These are phyloP conservation scores for Jaculus jaculus DNA, from an alignment of 2,113 vertebrate species.

Conservation along the genomic window DNA sequence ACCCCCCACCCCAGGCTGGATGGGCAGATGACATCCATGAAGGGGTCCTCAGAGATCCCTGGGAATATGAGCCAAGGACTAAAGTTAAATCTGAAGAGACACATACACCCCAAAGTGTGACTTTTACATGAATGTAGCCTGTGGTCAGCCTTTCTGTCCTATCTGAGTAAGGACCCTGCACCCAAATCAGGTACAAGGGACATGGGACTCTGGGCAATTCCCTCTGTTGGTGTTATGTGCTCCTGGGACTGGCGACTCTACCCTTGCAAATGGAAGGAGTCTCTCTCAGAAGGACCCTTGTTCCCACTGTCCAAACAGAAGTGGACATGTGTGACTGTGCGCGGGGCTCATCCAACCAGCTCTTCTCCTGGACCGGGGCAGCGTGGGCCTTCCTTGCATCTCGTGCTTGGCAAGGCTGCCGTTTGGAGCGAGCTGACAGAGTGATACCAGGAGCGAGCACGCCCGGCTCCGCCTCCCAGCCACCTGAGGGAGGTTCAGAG, in stretches of 20 bases:
- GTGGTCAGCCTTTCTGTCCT: not conserved
- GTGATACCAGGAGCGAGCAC: conserved; percentile 8
- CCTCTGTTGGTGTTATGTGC: not conserved
- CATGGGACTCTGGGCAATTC: not conserved
- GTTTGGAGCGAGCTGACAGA: conserved; percentile 23
- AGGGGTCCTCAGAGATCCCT: not conserved
- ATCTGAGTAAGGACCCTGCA: not conserved
- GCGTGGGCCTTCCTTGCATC: not conserved
- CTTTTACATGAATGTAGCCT: not conserved
- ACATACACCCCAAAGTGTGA: too few species aligned
- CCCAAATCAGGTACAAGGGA: not conserved
- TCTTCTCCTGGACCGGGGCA: not conserved
- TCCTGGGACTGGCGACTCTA: not conserved
- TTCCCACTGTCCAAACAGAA: not conserved
- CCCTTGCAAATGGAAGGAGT: not conserved
- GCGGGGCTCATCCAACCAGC: not conserved
- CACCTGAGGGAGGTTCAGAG: conserved; percentile 24
- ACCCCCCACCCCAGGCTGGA: conserved; percentile 26
- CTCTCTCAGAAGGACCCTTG: not conserved
- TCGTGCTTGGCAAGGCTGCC: not conserved
- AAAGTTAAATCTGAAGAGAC: not conserved
- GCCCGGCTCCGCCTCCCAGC: conserved; percentile 1
- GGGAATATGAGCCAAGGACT: not conserved
- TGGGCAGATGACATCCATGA: conserved; percentile 55
- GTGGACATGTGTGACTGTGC: not conserved